Base-by-base conservation (phyloP, 2,797 vertebrate species). In the Pseudomugil tenellus region DNA sequence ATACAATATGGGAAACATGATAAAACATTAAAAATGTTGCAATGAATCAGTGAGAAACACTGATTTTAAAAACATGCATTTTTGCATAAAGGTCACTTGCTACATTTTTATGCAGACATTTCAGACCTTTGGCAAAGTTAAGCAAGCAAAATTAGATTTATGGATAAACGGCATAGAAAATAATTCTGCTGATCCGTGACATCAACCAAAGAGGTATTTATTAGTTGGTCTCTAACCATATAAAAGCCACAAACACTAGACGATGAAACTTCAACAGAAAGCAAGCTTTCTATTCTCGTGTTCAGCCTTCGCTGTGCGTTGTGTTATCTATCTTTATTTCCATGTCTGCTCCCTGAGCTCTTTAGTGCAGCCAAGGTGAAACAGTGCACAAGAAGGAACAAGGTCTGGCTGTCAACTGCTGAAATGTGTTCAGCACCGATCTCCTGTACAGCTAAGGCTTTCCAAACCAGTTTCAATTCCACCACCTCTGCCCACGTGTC, bases 401-500 rank as follows among this genome's bases (percentile, higher is more conserved):
- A 76, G 74, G 69, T 58, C 70, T 49, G 78, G 79, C 83, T 80
- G 74, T 85, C 81, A 79, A 72, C 74, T 37, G 63, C 77, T 66
- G 69, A 80, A 76, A 69, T 32, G 49, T 73, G 37, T 64, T 81
- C 79, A 70, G 48, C 80, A 69, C 58, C 29, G 72, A 72, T 63
- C 68, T 37, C 64, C 71, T 72, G 70, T 79, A 80, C 63, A 66
- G 19, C 72, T 60, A 37, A 74, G 72, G 62, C 75, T 83, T 74
- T 76, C 75, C 62, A 79, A 84, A 88, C 82, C 69, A 66, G 66
- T 74, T 84, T 82, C 84, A 84, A 72, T 79, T 74, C 79, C 57
- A 57, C 76, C 71, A 59, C 83, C 82, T 80, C 76, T 72, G 61
- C 79, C 63, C 48, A 21, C 17, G 25, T 58, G 79, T 90, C 89